Conservation (phyloP, 2,113 vertebrate species). For the Oplegnathus fasciatus region DNA sequence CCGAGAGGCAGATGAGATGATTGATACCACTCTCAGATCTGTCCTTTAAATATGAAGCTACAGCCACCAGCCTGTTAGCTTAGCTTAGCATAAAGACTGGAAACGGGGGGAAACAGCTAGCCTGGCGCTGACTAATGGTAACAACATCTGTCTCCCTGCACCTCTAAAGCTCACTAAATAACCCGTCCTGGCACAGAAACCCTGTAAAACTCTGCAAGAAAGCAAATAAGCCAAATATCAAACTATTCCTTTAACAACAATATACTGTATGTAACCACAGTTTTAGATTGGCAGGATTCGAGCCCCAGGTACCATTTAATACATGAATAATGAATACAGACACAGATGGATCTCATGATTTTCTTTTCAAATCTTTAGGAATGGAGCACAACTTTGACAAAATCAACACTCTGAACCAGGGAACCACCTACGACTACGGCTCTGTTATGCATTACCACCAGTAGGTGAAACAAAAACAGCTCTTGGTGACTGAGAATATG, state of each 20-base stretch:
- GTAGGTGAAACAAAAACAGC: constrained; percentile 29
- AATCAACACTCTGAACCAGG: constrained; percentile 62
- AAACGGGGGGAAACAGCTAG: no score
- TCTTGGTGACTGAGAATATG: background rate
- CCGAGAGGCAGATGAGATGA: background rate
- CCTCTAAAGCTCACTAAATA: no score
- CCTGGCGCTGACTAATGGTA: no score
- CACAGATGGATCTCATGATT: background rate
- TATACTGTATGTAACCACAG: background rate
- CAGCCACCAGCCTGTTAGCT: background rate
- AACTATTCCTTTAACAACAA: background rate
- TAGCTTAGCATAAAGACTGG: background rate
- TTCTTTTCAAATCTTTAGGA: constrained; percentile 44
- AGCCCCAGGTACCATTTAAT: background rate
- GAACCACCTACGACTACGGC: constrained; percentile 70
- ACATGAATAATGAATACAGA: background rate
- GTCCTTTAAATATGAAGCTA: no score
- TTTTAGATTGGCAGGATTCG: background rate
- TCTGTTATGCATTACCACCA: constrained; percentile 76
- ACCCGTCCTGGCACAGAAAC: background rate
- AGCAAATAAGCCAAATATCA: background rate
- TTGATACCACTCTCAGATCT: no score
- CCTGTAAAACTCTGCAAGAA: no score
- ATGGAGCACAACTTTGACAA: constrained; percentile 57
- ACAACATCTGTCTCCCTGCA: no score